Conservation (phyloP, 2,113 vertebrate species). For the Embiotoca jacksoni region DNA sequence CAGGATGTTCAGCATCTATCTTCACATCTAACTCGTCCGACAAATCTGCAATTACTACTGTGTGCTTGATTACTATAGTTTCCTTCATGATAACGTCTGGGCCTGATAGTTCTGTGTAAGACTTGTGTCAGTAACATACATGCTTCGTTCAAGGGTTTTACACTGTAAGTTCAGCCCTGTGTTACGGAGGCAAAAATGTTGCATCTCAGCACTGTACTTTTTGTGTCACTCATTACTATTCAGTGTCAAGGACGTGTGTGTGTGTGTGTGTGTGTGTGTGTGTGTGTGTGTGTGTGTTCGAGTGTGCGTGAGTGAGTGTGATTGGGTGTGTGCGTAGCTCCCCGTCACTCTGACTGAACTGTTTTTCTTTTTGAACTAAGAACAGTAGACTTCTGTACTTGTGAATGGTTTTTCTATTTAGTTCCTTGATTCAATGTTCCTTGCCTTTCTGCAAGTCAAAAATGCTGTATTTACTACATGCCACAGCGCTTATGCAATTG, state of each 20-base stretch:
- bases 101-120: constrained; percentile 43
- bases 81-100: constrained; percentile 32
- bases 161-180: constrained; percentile 26
- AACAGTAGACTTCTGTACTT: constrained; percentile 85
- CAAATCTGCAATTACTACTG: constrained; percentile 46
- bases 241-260: constrained; percentile 69
- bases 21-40: constrained; percentile 55
- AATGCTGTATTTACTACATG: constrained; percentile 90
- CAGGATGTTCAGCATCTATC: constrained; percentile 66
- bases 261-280: constrained; percentile 23
- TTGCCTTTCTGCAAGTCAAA: constrained; percentile 90
- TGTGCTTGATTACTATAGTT: constrained; percentile 44
- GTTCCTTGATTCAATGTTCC: constrained; percentile 84
- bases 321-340: constrained; percentile 51
- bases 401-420: constrained; percentile 83
- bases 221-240: constrained; percentile 79
- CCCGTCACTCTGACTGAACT: constrained; percentile 67
- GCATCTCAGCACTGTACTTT: constrained; percentile 71
- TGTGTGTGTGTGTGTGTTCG: constrained; percentile 34
- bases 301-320: constrained; percentile 17
- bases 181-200: constrained; percentile 30
- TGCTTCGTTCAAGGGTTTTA: constrained; percentile 52
- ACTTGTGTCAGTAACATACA: constrained; percentile 39
- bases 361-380: constrained; percentile 75
- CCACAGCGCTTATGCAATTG: constrained; percentile 91